These are phyloP conservation scores for Aurelia aurita complex sp. Pacific DNA, from an alignment of 30 jellyfish, hydroid and myxozoan species.

Conservation along the genomic window DNA sequence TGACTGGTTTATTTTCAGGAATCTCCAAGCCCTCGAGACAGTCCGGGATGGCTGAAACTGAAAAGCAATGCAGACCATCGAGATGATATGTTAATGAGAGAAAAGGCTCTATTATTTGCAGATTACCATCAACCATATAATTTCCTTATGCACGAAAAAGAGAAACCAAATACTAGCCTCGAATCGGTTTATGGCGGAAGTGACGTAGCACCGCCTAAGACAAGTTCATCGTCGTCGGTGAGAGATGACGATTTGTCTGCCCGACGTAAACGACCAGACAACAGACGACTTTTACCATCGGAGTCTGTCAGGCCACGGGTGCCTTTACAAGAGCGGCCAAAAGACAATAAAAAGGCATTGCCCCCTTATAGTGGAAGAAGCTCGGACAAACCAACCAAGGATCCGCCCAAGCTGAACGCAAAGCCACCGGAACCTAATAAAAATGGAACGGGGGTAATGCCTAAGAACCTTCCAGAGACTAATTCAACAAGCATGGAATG, in stretches of 20 bases:
- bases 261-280: slow-evolving; percentile 44
- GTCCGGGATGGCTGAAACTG: slow-evolving; percentile 98
- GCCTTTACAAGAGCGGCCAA: slow-evolving; percentile 30
- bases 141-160: slow-evolving; percentile 72
- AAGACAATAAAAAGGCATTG: slow-evolving; percentile 33
- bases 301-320: slow-evolving; percentile 44
- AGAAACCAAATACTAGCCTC: slow-evolving; percentile 87
- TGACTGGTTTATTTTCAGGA: slow-evolving; percentile 23
- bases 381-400: background rate
- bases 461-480: slow-evolving; percentile 65
- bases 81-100: slow-evolving; percentile 76
- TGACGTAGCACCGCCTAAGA: slow-evolving; percentile 47
- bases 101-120: slow-evolving; percentile 90
- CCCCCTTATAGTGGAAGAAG: slow-evolving; percentile 34
- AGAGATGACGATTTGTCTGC: slow-evolving; percentile 26
- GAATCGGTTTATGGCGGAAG: slow-evolving; percentile 95
- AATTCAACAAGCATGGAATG: slow-evolving; percentile 92
- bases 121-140: slow-evolving; percentile 96
- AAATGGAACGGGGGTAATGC: slow-evolving; percentile 57
- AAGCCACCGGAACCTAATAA: slow-evolving; percentile 36
- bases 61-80: slow-evolving; percentile 95
- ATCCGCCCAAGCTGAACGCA: slow-evolving; percentile 31
- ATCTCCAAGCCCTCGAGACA: slow-evolving; percentile 91
- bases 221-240: slow-evolving; percentile 41
- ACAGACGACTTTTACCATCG: slow-evolving; percentile 27